These are phyloP conservation scores for Beroe forskalii DNA, from an alignment of 37 sponge, comb jelly and placozoan genomes.

Conservation along the genomic window DNA sequence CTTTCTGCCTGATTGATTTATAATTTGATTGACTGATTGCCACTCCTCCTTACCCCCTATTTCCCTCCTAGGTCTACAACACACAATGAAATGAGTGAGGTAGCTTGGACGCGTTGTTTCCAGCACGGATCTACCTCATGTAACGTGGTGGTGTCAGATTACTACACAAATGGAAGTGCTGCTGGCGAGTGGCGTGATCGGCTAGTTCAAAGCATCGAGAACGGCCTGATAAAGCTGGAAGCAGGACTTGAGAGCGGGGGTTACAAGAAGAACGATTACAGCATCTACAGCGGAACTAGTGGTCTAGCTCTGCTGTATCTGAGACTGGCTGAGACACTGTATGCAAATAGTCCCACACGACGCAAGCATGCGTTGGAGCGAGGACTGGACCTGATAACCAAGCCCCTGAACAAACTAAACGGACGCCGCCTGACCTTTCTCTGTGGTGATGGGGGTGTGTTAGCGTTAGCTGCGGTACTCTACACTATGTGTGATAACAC, in stretches of 20 bases:
- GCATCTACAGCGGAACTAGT: constrained; percentile 54
- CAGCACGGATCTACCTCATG: constrained; percentile 40
- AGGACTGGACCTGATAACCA: constrained; percentile 47
- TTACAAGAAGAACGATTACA: constrained; percentile 36
- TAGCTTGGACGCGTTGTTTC: constrained; percentile 62
- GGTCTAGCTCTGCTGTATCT: constrained; percentile 82
- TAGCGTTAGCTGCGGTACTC: constrained; percentile 77
- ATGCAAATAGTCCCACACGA: constrained; percentile 4
- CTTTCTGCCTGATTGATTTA: not conserved
- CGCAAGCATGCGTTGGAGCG: constrained; percentile 52
- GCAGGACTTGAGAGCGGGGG: not conserved
- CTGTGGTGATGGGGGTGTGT: constrained; percentile 86
- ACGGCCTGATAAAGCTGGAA: constrained; percentile 20
- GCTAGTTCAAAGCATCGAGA: not conserved
- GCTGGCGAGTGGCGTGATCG: constrained; percentile 2
- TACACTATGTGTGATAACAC: constrained; percentile 65
- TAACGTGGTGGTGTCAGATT: not conserved
- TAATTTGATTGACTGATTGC: not conserved
- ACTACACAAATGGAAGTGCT: constrained; percentile 43
- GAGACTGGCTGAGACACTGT: constrained; percentile 70
- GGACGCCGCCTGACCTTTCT: constrained; percentile 74
- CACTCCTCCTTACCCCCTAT: not conserved
- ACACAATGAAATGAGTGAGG: constrained; percentile 33
- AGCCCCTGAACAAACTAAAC: constrained; percentile 66
- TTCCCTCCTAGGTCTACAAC: not conserved